A percentile compares a stretch with the other conserved stretches of the same genome.
Conservation (phyloP, 2,113 vertebrate species). For the Sceloporus tristichus region DNA sequence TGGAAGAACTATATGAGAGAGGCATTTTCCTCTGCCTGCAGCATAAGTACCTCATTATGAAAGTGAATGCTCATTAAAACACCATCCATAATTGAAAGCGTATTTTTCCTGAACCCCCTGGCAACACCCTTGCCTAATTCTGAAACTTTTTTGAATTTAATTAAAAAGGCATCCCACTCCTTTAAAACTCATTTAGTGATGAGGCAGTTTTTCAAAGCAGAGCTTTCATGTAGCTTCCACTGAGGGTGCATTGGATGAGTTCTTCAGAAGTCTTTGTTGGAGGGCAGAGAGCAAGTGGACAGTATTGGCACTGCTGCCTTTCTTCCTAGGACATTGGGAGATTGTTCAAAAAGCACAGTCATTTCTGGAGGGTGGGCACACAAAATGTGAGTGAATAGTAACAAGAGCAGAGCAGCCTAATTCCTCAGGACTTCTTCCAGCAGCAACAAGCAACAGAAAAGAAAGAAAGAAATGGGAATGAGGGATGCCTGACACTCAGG, state of each 20-base stretch:
- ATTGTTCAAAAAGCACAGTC: neutral
- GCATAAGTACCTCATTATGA: neutral
- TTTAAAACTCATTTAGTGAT: accelerated
- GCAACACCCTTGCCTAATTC: neutral
- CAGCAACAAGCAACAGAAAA: neutral
- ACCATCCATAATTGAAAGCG: neutral
- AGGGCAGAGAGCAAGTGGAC: neutral
- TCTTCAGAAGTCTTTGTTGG: neutral
- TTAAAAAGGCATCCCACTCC: constrained; percentile 8
- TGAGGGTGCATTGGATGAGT: neutral
- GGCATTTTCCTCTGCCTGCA: neutral
- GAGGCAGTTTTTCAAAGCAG: neutral
- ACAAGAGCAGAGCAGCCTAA: neutral
- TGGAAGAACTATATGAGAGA: neutral
- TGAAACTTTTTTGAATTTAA: constrained; percentile 10
- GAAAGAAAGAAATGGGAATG: neutral
- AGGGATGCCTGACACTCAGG: neutral
- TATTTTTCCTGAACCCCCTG: constrained; percentile 3
- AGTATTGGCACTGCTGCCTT: neutral
- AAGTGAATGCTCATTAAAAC: constrained; percentile 13
- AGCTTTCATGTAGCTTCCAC: neutral
- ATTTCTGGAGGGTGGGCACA: neutral
- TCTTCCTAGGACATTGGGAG: neutral
- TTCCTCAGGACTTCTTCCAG: neutral
- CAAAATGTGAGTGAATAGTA: neutral